A percentile compares a stretch with the other conserved stretches of the same genome.
These are phyloP conservation scores for Ctenomys sociabilis DNA, from an alignment of 2,113 vertebrate genomes.

Conservation along the genomic window DNA sequence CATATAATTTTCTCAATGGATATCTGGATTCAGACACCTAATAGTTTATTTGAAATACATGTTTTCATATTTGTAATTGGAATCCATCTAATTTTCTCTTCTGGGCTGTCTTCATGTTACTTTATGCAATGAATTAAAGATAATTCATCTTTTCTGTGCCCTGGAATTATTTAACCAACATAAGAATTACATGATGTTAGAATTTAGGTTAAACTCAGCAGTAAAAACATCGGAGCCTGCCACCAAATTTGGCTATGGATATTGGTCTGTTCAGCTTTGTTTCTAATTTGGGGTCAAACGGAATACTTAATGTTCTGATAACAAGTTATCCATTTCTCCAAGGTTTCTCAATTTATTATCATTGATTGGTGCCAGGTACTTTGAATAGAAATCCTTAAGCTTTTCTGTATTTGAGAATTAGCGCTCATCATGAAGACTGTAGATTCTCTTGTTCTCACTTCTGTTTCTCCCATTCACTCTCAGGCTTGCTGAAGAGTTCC, in stretches of 20 bases:
- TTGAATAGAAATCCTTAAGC: slow-evolving; percentile 19
- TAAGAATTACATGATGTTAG: slow-evolving; percentile 63
- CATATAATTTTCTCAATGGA: slow-evolving; percentile 58
- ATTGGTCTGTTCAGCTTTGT: slow-evolving; percentile 50
- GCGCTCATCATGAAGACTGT: background rate
- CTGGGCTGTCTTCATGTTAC: slow-evolving; percentile 44
- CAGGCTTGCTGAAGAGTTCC: background rate
- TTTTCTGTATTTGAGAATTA: slow-evolving; percentile 32
- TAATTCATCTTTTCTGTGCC: slow-evolving; percentile 48
- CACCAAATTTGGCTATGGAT: slow-evolving; percentile 35
- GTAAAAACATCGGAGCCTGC: slow-evolving; percentile 37
- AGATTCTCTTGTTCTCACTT: background rate
- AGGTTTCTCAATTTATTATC: slow-evolving; percentile 16
- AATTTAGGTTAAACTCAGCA: slow-evolving; percentile 59
- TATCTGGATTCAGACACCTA: slow-evolving; percentile 53
- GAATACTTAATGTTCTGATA: slow-evolving; percentile 58
- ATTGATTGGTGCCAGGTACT: background rate
- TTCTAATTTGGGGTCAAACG: slow-evolving; percentile 56
- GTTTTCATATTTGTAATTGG: slow-evolving; percentile 63
- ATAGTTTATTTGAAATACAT: slow-evolving; percentile 65
- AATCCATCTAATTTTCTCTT: slow-evolving; percentile 64
- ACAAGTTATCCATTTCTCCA: slow-evolving; percentile 4
- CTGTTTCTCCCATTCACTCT: background rate
- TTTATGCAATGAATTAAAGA: slow-evolving; percentile 40
- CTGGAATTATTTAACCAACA: slow-evolving; percentile 63